phyloP scores from a whole-genome alignment of 2,797 vertebrate genomes.

The Amblyraja radiata region DNA sequence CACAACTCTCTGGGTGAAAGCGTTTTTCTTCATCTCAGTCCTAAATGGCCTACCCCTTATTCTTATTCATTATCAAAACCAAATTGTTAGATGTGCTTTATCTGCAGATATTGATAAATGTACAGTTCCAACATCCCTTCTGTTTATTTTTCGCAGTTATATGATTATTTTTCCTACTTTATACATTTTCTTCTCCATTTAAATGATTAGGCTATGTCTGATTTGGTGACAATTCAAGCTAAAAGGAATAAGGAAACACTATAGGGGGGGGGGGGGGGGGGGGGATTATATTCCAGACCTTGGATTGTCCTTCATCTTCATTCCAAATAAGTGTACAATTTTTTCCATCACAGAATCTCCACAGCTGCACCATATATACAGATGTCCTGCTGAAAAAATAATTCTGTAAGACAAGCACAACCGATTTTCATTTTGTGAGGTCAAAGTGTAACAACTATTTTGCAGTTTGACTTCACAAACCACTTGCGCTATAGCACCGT shows the following conservation, averaged over 20 bases:
- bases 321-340: slow-evolving; percentile 13
- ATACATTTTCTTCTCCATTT: neutral
- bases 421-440: neutral
- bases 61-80: neutral
- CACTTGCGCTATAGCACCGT: neutral
- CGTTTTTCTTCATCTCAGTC: too few relatives aligned
- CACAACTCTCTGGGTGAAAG: too few relatives aligned
- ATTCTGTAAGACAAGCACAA: neutral
- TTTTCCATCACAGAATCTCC: neutral
- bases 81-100: neutral
- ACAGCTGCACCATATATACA: neutral
- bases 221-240: neutral
- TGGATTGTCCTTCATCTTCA: neutral
- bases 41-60: too few relatives aligned
- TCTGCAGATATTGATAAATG: neutral
- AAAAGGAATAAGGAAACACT: neutral
- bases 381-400: neutral
- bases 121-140: neutral
- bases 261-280: too few relatives aligned
- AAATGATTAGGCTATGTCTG: neutral
- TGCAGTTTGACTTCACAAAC: neutral
- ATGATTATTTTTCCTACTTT: neutral
- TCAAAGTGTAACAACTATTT: slow-evolving; percentile 20
- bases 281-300: neutral
- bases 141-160: neutral